Conservation (phyloP, 2,113 vertebrate species). For the Struthio camelus region DNA sequence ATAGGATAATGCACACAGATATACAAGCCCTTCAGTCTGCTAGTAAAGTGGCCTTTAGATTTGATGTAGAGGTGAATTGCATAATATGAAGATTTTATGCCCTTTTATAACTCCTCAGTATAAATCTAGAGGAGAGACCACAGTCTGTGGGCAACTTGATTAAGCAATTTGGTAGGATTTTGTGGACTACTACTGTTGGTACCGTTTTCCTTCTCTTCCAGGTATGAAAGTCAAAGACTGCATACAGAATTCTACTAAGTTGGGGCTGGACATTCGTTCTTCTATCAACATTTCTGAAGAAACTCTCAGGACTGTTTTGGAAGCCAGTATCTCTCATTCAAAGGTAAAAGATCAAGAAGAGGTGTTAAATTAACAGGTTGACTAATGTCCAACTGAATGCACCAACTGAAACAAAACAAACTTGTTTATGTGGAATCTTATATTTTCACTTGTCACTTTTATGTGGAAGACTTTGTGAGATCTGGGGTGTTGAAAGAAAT, state of each 20-base stretch:
- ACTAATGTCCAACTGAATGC: neutral
- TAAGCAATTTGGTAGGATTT: neutral
- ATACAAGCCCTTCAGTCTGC: neutral
- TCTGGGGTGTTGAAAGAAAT: neutral
- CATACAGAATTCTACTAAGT: slow-evolving; percentile 41
- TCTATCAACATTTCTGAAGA: slow-evolving; percentile 60
- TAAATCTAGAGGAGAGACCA: neutral
- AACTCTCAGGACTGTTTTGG: slow-evolving; percentile 45
- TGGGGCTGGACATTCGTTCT: slow-evolving; percentile 45
- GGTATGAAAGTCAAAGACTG: slow-evolving; percentile 65
- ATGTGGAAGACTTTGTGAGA: neutral
- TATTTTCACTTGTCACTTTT: neutral
- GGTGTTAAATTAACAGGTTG: neutral
- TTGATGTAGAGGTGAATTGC: neutral
- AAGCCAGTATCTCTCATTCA: slow-evolving; percentile 49
- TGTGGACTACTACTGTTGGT: neutral
- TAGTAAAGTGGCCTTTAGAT: neutral
- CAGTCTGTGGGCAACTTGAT: neutral
- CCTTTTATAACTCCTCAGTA: neutral
- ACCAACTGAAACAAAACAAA: accelerated
- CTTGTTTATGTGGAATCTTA: neutral
- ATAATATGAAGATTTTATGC: neutral
- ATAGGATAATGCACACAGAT: neutral
- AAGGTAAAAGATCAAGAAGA: slow-evolving; percentile 48
- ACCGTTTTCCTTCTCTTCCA: neutral